Conservation (phyloP, 2,797 vertebrate species). For the Rhinogobio ventralis region DNA sequence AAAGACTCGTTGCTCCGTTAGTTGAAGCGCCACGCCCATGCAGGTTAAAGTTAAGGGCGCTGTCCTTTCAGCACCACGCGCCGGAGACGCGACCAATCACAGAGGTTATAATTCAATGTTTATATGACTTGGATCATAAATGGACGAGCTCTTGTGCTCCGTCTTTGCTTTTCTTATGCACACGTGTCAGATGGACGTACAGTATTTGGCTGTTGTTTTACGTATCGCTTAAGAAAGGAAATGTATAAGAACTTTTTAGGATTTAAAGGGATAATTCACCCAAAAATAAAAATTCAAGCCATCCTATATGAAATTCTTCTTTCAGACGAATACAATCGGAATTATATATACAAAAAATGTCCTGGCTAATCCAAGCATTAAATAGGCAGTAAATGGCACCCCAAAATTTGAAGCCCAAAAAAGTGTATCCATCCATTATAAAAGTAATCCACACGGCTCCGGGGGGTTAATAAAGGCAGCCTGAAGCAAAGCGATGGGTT, state of each 20-base stretch:
- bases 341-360: no score
- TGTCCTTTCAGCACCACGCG: constrained; percentile 79
- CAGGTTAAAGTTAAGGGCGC: constrained; percentile 68
- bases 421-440: no score
- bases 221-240: background rate
- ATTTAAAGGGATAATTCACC: no score
- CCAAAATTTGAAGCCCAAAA: no score
- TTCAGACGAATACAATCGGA: no score
- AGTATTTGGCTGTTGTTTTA: background rate
- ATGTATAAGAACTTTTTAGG: background rate
- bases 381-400: no score
- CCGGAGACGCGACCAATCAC: constrained; percentile 12
- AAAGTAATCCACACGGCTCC: no score
- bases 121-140: background rate
- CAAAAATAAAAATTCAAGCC: no score
- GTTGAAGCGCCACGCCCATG: constrained; percentile 72
- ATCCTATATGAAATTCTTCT: no score
- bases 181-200: background rate
- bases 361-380: no score
- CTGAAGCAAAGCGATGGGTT: no score
- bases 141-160: background rate
- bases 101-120: background rate
- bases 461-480: no score
- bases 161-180: background rate
- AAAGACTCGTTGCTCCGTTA: constrained; percentile 63